Evolutionary conservation across 2,888 invertebrate species (phyloP), one percentile per base, ranked within the genome.

Genomic region (Dicranocentrus wangi): DNA sequence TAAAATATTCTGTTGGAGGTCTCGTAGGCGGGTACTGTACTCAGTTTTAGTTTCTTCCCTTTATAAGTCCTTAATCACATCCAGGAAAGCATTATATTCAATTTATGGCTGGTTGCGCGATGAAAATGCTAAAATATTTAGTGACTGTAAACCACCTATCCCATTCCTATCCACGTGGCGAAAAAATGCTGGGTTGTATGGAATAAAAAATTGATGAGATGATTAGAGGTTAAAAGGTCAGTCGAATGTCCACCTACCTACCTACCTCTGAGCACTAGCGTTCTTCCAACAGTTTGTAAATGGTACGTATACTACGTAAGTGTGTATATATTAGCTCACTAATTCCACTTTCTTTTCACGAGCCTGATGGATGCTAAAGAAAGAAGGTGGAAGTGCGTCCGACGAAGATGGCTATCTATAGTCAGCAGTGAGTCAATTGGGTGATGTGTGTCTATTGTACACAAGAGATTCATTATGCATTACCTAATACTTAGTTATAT

Each of bases 191-290:
- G n/a, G 15, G 47, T n/a, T 47, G n/a, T 2, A 10, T 47, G 13
- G n/a, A 47, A 15, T 61, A n/a, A 55, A 55, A 60, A 7, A 60
- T 27, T n/a, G 17, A 60, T 60, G 60, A 60, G 60, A 25, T 8
- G 13, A 27, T 75, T 55, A 8, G 21, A 66, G 65, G 55, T 75
- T 53, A 66, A 75, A 75, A 75, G 75, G 75, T 75, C 75, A 75
- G 1, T 21, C 21, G 39, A 63, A 51, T 65, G 73, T 73, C 53
- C 39, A 53, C 23, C 19, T 21, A 55, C n/a, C n/a, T 39, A 5
- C 39, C 39, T 39, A 39, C 39, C 13, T 39, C n/a, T n/a, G n/a
- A n/a, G n/a, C n/a, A n/a, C n/a, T 10, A 51, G 7, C 51, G n/a
- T 51, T 51, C 51, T 51, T 51, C 17, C 39, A 13, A 39, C 39